A percentile compares a stretch with the other conserved stretches of the same genome.
Evolutionary conservation across 2,113 vertebrate genomes (phyloP).

Genomic region (Indicator indicator): DNA sequence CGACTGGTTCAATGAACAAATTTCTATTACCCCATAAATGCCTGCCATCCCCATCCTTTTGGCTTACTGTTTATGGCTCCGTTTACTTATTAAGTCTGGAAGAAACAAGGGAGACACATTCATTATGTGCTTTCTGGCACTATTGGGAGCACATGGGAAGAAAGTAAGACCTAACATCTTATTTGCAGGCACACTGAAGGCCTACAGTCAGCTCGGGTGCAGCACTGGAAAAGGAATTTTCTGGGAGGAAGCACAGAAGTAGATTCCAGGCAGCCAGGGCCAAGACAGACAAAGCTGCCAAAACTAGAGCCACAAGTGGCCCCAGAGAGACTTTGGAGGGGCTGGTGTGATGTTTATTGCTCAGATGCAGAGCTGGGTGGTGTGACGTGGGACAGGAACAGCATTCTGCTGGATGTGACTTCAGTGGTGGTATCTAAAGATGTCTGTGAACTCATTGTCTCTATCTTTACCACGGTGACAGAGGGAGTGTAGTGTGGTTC

Average conservation of each 20-base stretch:
- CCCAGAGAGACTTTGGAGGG: slow-evolving; percentile 35
- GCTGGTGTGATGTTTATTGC: slow-evolving; percentile 64
- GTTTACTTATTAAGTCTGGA: slow-evolving; percentile 60
- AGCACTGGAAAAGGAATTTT: slow-evolving; percentile 46
- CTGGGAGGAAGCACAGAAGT: not conserved
- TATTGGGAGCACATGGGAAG: slow-evolving; percentile 20
- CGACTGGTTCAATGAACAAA: slow-evolving; percentile 23
- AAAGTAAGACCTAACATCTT: slow-evolving; percentile 41
- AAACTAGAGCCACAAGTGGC: not conserved
- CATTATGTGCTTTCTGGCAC: slow-evolving; percentile 60
- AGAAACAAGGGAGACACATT: slow-evolving; percentile 57
- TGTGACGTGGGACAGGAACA: not conserved
- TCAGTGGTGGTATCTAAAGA: not conserved
- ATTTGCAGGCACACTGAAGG: slow-evolving; percentile 51
- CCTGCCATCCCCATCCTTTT: slow-evolving; percentile 38
- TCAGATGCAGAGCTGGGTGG: slow-evolving; percentile 11
- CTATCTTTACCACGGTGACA: not conserved
- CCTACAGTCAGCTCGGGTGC: not conserved
- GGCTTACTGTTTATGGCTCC: slow-evolving; percentile 57
- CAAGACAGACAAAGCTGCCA: slow-evolving; percentile 55
- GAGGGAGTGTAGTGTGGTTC: not conserved
- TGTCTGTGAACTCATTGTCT: not conserved
- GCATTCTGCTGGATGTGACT: slow-evolving; percentile 10
- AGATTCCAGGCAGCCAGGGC: slow-evolving; percentile 48
- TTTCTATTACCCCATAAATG: slow-evolving; percentile 60